These are phyloP conservation scores for Ctenopoma kingsleyae DNA, from an alignment of 2,797 vertebrate genomes.

Conservation along the genomic window DNA sequence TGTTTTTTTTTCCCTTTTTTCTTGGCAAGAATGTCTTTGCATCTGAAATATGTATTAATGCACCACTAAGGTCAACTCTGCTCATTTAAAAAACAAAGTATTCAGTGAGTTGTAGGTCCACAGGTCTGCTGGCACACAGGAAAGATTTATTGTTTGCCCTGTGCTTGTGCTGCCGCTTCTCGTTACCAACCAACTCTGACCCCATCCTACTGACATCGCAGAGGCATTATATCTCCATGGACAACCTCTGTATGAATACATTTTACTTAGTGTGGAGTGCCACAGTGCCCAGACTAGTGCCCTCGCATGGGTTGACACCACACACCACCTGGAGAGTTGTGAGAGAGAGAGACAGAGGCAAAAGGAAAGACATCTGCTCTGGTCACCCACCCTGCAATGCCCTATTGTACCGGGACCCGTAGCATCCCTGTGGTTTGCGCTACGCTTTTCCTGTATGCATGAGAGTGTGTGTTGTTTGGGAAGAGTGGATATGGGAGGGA, in stretches of 20 bases:
- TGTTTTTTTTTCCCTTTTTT: constrained; percentile 19
- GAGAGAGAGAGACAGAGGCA: constrained; percentile 43
- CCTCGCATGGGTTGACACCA: constrained; percentile 61
- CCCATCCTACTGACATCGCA: constrained; percentile 64
- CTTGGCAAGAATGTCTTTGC: constrained; percentile 66
- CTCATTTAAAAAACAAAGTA: constrained; percentile 79
- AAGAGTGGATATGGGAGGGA: constrained; percentile 42
- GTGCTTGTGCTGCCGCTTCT: constrained; percentile 66
- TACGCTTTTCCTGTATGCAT: constrained; percentile 39
- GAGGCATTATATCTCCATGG: constrained; percentile 72
- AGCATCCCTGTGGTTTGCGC: constrained; percentile 55
- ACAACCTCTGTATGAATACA: constrained; percentile 78
- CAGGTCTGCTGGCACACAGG: constrained; percentile 64
- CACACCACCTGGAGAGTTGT: constrained; percentile 35
- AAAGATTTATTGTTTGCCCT: constrained; percentile 79
- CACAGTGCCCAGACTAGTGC: constrained; percentile 48
- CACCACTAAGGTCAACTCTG: constrained; percentile 70
- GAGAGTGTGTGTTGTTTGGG: constrained; percentile 43
- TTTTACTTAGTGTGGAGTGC: constrained; percentile 56
- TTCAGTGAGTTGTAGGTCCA: constrained; percentile 59
- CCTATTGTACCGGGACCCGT: constrained; percentile 51
- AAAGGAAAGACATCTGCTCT: constrained; percentile 70
- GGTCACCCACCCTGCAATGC: constrained; percentile 66
- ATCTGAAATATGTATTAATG: constrained; percentile 73
- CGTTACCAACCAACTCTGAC: constrained; percentile 79